Evolutionary conservation across 2,888 invertebrate species (phyloP), one percentile per base, ranked within the genome.

Genomic region (Hydroisotoma schaefferi): DNA sequence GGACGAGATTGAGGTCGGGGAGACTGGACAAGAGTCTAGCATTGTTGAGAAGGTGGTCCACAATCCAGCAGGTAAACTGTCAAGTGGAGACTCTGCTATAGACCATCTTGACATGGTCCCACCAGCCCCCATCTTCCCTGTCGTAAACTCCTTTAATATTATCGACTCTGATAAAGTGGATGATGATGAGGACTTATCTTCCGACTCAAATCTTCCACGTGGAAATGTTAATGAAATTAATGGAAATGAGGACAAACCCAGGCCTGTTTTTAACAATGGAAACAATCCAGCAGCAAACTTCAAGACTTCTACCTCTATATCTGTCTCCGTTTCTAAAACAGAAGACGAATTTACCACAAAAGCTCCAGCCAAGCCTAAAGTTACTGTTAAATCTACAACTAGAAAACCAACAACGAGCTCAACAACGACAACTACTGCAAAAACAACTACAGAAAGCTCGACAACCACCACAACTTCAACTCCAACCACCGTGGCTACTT

Each of bases 121-220:
- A 40, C 56, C 67, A 10, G 53, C 55, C 6, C 63, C 61, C 10
- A 53, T 59, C 23, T 43, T 55, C 27, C 66, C 66, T 20, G 51
- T 65, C 15, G 56, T 61, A 18, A 68, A 68, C 40, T 68, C 67
- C 15, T 63, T 68, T 46, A 66, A 67, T 37, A 63, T 67, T 27
- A 58, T 63, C 29, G 62, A 65, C 29, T 56, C 62, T 18, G 59
- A 59, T 12, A 49, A 56, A 2, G 51, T 46, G 26, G 51, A 59
- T n/a, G 55, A 44, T 33, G 52, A 47, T 3, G 59, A 59, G 22
- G 57, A 58, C 6, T 57, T 57, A 40, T 46, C 40, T 4, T 18
- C 46, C 12, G 55, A 55, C 20, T 33, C 51, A 23, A 53, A 40
- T 25, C 40, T 40, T 8, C 18, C 22, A 18, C 37, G 37, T 20